Evolutionary conservation across 2,797 vertebrate genomes (phyloP).

Genomic region (Coranthus polyacanthus): DNA sequence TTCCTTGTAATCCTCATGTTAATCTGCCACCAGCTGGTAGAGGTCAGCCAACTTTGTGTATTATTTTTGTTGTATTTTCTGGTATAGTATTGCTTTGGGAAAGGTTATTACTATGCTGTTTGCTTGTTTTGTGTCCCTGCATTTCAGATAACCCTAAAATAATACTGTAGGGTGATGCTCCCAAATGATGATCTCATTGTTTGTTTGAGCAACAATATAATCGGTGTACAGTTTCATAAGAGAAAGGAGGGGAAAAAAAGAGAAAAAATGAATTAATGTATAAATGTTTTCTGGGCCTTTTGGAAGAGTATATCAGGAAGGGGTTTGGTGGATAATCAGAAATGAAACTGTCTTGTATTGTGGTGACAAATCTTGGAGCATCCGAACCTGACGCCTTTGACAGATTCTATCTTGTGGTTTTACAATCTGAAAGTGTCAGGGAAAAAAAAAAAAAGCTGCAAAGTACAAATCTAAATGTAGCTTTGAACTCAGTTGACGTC

Average conservation of each 20-base stretch:
- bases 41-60: slow-evolving; percentile 17
- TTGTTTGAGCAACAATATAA: slow-evolving; percentile 32
- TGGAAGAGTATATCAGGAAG: slow-evolving; percentile 7
- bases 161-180: slow-evolving; percentile 29
- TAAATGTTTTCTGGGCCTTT: slow-evolving; percentile 20
- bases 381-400: slow-evolving; percentile 39
- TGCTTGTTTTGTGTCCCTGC: slow-evolving; percentile 18
- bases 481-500: slow-evolving; percentile 10
- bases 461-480: slow-evolving; percentile 32
- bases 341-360: slow-evolving; percentile 39
- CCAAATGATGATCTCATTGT: slow-evolving; percentile 26
- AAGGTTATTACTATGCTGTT: slow-evolving; percentile 27
- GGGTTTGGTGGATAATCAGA: not conserved
- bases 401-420: slow-evolving; percentile 47
- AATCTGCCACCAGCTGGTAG: slow-evolving; percentile 44
- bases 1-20: slow-evolving; percentile 15
- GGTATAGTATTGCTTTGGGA: slow-evolving; percentile 38
- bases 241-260: too few species aligned
- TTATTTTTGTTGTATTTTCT: slow-evolving; percentile 33
- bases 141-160: slow-evolving; percentile 35
- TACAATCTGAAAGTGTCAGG: slow-evolving; percentile 21
- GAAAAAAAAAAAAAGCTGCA: slow-evolving; percentile 29
- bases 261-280: slow-evolving; percentile 14
- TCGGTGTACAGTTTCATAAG: slow-evolving; percentile 30
- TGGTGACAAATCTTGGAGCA: slow-evolving; percentile 60